A percentile compares a stretch with the other conserved stretches of the same genome.
phyloP scores from a whole-genome alignment of 2,113 vertebrate genomes.

The Macquaria australasica region DNA sequence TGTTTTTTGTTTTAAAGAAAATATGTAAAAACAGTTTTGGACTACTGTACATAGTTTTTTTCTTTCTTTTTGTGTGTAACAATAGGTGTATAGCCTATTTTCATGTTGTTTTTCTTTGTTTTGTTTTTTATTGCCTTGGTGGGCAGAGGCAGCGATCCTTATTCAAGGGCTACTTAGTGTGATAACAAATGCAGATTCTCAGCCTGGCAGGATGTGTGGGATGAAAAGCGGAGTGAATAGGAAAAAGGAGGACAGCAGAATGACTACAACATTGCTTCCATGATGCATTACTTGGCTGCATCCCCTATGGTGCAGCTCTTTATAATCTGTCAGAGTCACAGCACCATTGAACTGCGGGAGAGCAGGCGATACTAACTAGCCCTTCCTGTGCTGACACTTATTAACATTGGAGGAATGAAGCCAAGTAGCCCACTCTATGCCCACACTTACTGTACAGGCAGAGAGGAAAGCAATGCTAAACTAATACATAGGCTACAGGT shows the following conservation, averaged over 20 bases:
- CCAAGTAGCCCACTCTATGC: not conserved
- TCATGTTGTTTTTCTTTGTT: not conserved
- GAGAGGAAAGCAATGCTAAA: not conserved
- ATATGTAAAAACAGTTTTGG: not conserved
- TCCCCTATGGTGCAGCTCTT: slow-evolving; percentile 63
- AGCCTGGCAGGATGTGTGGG: slow-evolving; percentile 20
- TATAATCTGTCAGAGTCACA: slow-evolving; percentile 70
- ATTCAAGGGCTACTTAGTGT: slow-evolving; percentile 25
- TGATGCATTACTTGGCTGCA: slow-evolving; percentile 60
- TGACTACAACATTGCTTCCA: slow-evolving; percentile 58
- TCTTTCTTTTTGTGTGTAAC: not conserved
- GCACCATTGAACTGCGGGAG: slow-evolving; percentile 44
- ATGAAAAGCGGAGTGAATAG: slow-evolving; percentile 20
- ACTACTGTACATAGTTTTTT: not conserved
- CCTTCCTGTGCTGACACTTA: slow-evolving; percentile 44
- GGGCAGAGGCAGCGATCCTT: not conserved
- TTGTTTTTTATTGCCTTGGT: not conserved
- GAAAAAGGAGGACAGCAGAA: slow-evolving; percentile 27
- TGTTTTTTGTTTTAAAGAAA: not conserved
- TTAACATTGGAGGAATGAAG: slow-evolving; percentile 48
- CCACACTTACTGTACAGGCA: not conserved
- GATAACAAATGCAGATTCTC: slow-evolving; percentile 48
- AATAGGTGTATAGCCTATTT: not conserved
- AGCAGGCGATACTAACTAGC: slow-evolving; percentile 43
- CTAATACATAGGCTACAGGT: not conserved